Percentiles rank a stretch among this genome's conserved stretches.
Evolutionary conservation across 2,888 invertebrate species (phyloP).

Genomic region (Brenthis ino): DNA sequence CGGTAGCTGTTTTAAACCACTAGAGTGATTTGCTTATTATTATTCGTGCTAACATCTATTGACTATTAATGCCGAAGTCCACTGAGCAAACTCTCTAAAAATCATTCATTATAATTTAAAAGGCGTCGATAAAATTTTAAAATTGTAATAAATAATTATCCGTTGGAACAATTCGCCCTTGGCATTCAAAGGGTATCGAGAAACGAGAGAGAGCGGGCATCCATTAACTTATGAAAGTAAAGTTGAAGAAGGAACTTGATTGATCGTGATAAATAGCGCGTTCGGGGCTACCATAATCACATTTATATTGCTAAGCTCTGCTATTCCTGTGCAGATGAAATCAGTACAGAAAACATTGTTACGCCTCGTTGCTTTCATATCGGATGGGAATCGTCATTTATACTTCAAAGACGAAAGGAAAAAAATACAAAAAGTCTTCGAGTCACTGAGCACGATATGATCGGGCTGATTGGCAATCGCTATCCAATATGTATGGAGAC

Average conservation of each 20-base stretch:
- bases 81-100: conserved; percentile 18
- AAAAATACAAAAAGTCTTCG: conserved; percentile 34
- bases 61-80: neutral
- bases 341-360: conserved; percentile 6
- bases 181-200: conserved; percentile 40
- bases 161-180: conserved; percentile 32
- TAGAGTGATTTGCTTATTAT: neutral
- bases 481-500: conserved; percentile 46
- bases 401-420: conserved; percentile 33
- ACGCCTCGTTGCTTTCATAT: conserved; percentile 19
- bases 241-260: conserved; percentile 33
- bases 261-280: conserved; percentile 30
- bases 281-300: conserved; percentile 1
- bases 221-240: conserved; percentile 38
- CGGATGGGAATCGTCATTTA: conserved; percentile 13
- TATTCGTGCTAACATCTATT: neutral
- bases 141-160: conserved; percentile 30
- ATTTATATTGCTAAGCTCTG: neutral
- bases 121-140: conserved; percentile 25
- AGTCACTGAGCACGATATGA: conserved; percentile 41
- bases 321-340: neutral
- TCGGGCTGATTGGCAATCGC: conserved; percentile 47
- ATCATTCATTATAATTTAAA: conserved; percentile 14
- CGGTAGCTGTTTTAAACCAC: neutral
- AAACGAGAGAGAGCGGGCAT: conserved; percentile 32